Percentiles rank a stretch among this genome's conserved stretches.
phyloP scores from a whole-genome alignment of 2,888 invertebrate genomes.

The Chrysotoxum bicinctum region DNA sequence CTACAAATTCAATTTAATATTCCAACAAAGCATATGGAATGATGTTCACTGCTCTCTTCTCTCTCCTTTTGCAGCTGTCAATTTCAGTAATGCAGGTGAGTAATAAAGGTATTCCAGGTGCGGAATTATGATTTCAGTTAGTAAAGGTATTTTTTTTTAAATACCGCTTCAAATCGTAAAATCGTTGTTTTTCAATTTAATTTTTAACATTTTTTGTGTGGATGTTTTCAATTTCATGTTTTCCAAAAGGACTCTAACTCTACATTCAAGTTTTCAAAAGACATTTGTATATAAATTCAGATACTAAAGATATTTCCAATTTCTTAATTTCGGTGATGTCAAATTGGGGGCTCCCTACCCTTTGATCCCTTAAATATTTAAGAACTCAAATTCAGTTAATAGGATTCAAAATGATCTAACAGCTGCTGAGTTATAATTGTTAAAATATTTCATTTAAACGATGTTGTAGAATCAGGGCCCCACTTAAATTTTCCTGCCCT shows the following conservation, averaged over 20 bases:
- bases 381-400: too few species aligned
- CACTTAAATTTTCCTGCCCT: not conserved
- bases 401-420: too few species aligned
- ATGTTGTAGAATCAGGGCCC: not conserved
- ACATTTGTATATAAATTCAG: not conserved
- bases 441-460: not conserved
- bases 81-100: conserved; percentile 29
- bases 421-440: not conserved
- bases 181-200: not conserved
- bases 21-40: conserved; percentile 40
- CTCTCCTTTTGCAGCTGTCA: not conserved
- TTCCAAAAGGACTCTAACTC: too few species aligned
- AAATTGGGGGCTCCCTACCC: not conserved
- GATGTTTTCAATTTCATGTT: too few species aligned
- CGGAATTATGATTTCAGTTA: not conserved
- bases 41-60: conserved; percentile 16
- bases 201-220: too few species aligned
- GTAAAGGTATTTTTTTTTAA: too few species aligned
- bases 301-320: not conserved
- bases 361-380: too few species aligned
- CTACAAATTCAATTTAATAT: conserved; percentile 50
- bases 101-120: conserved; percentile 21
- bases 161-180: too few species aligned
- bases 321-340: not conserved
- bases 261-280: not conserved